These are phyloP conservation scores for Sebastes alutus DNA, from an alignment of 2,797 vertebrate species.

Conservation along the genomic window DNA sequence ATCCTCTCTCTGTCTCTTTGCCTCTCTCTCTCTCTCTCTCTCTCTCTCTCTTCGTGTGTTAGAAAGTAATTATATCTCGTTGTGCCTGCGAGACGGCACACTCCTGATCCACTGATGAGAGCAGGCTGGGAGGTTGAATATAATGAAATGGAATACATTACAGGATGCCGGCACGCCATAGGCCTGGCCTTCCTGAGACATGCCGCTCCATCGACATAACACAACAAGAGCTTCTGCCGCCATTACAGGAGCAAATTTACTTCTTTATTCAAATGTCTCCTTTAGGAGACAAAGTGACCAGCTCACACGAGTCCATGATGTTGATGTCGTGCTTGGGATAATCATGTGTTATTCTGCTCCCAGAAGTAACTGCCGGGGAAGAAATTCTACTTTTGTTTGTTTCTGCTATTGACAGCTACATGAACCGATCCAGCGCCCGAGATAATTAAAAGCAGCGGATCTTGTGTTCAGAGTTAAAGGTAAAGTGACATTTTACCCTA, in stretches of 20 bases:
- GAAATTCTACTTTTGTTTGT: neutral
- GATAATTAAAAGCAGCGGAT: conserved; percentile 42
- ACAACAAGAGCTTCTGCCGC: conserved; percentile 13
- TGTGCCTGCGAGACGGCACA: conserved; percentile 62
- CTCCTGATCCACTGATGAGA: conserved; percentile 76
- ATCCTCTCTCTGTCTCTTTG: conserved; percentile 48
- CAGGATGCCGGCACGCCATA: conserved; percentile 23
- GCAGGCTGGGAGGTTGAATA: conserved; percentile 68
- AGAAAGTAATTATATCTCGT: conserved; percentile 77
- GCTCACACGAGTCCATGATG: neutral
- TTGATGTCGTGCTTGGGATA: neutral
- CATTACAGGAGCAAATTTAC: neutral
- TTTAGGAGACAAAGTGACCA: neutral
- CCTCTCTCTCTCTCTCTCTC: conserved; percentile 12
- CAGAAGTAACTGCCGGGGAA: neutral
- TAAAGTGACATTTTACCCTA: conserved; percentile 20
- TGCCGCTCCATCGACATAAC: conserved; percentile 2
- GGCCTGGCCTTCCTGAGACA: conserved; percentile 44
- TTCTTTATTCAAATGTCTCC: conserved; percentile 1
- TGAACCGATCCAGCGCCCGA: neutral
- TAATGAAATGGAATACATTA: conserved; percentile 78
- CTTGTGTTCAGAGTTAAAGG: conserved; percentile 20
- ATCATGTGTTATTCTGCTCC: conserved; percentile 9
- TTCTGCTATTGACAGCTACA: conserved; percentile 25
- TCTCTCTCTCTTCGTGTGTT: conserved; percentile 50